Evolutionary conservation across 2,113 vertebrate genomes (phyloP).

Genomic region (Ceuthmochares aereus): DNA sequence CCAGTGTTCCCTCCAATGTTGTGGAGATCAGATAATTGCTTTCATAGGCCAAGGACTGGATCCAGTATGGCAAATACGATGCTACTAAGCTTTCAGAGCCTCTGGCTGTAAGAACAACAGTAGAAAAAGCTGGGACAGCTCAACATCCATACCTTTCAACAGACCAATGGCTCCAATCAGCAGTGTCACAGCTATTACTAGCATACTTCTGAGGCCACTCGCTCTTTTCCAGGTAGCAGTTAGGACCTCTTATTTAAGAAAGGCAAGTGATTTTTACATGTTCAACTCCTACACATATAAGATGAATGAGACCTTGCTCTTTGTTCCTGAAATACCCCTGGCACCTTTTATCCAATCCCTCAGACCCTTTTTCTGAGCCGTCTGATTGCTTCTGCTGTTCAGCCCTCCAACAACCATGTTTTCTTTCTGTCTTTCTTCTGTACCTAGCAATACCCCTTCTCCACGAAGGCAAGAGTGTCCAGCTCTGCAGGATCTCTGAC

Average conservation of each 20-base stretch:
- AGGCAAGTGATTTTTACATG: background rate
- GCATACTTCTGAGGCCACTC: background rate
- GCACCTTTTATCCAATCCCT: background rate
- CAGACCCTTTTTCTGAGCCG: background rate
- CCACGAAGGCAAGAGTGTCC: background rate
- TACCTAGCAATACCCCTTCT: background rate
- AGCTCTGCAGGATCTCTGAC: background rate
- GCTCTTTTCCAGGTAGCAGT: background rate
- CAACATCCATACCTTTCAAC: background rate
- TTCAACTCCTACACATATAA: background rate
- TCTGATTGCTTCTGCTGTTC: background rate
- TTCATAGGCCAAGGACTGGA: background rate
- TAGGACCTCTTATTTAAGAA: background rate
- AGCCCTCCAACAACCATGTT: background rate
- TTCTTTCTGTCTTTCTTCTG: background rate
- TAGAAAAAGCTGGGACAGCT: background rate
- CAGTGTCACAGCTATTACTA: background rate
- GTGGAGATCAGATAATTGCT: background rate
- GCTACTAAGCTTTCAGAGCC: background rate
- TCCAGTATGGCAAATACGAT: fast-evolving
- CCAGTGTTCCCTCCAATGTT: background rate
- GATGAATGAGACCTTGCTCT: background rate
- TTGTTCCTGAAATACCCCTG: background rate
- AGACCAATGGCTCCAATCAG: background rate
- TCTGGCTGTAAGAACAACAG: background rate